These are phyloP conservation scores for Subanguina moxae DNA, from an alignment of 1,140 invertebrate genomes.

Conservation along the genomic window DNA sequence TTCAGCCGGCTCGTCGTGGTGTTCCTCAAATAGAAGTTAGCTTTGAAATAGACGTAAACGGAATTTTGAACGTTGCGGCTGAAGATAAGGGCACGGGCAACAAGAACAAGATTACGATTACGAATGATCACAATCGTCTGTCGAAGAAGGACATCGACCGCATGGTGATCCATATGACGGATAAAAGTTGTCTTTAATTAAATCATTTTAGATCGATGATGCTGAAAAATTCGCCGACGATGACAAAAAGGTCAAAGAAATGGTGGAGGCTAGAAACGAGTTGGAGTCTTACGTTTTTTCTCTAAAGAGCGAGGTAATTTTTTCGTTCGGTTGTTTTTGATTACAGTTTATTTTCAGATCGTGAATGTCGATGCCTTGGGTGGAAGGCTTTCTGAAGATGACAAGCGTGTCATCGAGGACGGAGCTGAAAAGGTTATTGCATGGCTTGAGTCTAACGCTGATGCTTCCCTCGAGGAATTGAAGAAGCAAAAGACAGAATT, in stretches of 20 bases:
- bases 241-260: not conserved
- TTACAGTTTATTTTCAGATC: no score
- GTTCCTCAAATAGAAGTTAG: conserved; percentile 66
- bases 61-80: conserved; percentile 62
- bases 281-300: not conserved
- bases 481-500: no score
- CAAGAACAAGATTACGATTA: conserved; percentile 95
- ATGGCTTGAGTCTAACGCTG: no score
- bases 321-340: no score
- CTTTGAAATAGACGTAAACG: conserved; percentile 67
- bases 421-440: no score
- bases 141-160: conserved; percentile 91
- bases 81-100: conserved; percentile 74
- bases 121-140: conserved; percentile 81
- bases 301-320: no score
- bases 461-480: no score
- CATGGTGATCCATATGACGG: conserved; percentile 70
- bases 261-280: not conserved
- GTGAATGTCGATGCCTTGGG: no score
- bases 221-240: not conserved
- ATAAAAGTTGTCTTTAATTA: no score
- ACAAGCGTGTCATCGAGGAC: no score
- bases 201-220: not conserved
- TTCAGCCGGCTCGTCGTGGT: conserved; percentile 64
- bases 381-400: no score